Percentiles rank a stretch among this genome's conserved stretches.
Conservation (phyloP, 1,140 invertebrate species). For the Heterodera schachtii region DNA sequence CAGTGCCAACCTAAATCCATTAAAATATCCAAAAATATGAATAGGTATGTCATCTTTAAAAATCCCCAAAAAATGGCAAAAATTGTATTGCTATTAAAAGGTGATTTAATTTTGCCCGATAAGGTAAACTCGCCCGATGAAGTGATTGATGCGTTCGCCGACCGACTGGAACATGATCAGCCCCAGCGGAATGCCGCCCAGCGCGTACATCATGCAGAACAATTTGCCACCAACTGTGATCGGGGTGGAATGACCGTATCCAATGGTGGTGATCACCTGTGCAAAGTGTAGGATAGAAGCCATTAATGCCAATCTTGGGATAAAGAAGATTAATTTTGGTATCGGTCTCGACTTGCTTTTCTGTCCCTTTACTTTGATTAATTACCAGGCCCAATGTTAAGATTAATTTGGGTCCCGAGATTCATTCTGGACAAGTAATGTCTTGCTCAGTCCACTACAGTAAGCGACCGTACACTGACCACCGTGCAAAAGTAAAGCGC, state of each 20-base stretch:
- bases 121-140: conserved; percentile 73
- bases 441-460: conserved; percentile 77
- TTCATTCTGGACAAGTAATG: no score
- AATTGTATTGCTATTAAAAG: no score
- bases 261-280: conserved; percentile 6
- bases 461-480: conserved; percentile 73
- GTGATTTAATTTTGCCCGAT: neutral
- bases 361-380: no score
- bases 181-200: conserved; percentile 75
- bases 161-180: conserved; percentile 98
- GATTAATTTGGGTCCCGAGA: no score
- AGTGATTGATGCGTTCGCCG: conserved; percentile 91
- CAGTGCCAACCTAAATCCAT: conserved; percentile 75
- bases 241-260: conserved; percentile 67
- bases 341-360: no score
- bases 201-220: conserved; percentile 68
- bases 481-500: conserved; percentile 98
- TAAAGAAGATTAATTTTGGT: no score
- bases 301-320: no score
- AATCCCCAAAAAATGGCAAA: no score
- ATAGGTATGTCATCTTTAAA: no score
- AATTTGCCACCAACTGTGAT: conserved; percentile 63
- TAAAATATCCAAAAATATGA: no score
- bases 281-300: no score
- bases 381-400: no score